phyloP scores from a whole-genome alignment of 2,113 vertebrate genomes.

The Leptocoma aspasia region DNA sequence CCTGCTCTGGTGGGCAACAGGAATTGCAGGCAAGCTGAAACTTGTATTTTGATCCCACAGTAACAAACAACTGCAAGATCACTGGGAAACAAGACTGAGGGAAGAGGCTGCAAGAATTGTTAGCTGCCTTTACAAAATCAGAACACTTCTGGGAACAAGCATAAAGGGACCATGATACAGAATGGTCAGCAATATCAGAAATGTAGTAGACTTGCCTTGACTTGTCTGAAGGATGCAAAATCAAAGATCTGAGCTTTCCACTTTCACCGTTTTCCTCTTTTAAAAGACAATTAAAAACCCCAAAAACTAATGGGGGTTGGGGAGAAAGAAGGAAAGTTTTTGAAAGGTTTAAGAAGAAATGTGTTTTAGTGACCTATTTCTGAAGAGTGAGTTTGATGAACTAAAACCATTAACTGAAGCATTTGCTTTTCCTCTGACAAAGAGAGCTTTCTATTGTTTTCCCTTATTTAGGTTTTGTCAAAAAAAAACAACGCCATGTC shows the following conservation, averaged over 20 bases:
- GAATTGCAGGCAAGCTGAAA: neutral
- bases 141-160: neutral
- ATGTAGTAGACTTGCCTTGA: neutral
- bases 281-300: neutral
- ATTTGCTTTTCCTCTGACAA: neutral
- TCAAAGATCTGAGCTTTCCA: neutral
- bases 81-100: neutral
- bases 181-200: neutral
- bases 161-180: neutral
- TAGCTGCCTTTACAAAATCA: neutral
- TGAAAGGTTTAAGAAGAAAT: neutral
- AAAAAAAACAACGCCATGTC: neutral
- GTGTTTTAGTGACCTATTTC: neutral
- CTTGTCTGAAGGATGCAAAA: neutral
- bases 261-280: neutral
- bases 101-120: neutral
- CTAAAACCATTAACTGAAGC: neutral
- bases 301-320: fast-evolving
- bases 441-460: neutral
- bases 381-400: neutral
- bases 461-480: neutral
- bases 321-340: neutral
- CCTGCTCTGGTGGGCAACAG: neutral
- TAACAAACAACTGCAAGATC: neutral
- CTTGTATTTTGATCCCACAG: neutral